Evolutionary conservation across 2,888 invertebrate genomes (phyloP).

Genomic region (Scaptomyza tumidula): DNA sequence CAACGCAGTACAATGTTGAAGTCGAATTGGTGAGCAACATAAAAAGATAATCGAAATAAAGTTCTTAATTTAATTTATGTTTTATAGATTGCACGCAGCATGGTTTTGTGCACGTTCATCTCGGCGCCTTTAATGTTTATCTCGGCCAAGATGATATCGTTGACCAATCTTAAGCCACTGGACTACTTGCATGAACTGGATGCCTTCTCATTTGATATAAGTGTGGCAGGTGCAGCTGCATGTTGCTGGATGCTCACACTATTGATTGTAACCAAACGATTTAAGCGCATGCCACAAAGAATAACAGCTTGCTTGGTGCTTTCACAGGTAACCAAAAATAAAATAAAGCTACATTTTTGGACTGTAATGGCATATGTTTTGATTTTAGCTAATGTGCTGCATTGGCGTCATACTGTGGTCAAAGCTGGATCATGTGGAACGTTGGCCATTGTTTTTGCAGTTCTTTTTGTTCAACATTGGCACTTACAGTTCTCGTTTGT

Average conservation of each 20-base stretch:
- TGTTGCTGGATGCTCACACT: conserved; percentile 92
- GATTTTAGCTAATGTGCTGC: conserved; percentile 87
- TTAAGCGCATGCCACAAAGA: conserved; percentile 91
- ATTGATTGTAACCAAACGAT: conserved; percentile 90
- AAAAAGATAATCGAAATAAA: background rate
- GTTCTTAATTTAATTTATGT: background rate
- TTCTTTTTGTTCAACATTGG: conserved; percentile 91
- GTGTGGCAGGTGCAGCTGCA: conserved; percentile 91
- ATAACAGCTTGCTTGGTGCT: conserved; percentile 91
- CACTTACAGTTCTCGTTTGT: conserved; percentile 92
- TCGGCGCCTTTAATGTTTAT: conserved; percentile 98
- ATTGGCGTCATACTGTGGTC: conserved; percentile 92
- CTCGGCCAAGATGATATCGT: conserved; percentile 95
- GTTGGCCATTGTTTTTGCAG: conserved; percentile 89
- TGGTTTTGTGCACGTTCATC: conserved; percentile 97
- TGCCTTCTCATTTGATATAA: conserved; percentile 92
- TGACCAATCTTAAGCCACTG: conserved; percentile 88
- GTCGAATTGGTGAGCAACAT: conserved; percentile 90
- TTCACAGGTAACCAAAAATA: conserved; percentile 88
- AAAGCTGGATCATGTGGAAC: conserved; percentile 85
- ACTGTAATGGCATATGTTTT: conserved; percentile 23
- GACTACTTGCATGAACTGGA: conserved; percentile 92
- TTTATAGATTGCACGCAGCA: conserved; percentile 93
- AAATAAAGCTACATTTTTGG: background rate
- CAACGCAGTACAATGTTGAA: conserved; percentile 93